Base-by-base conservation (phyloP, 1,140 invertebrate genomes). In the Pogonomyrmex barbatus region DNA sequence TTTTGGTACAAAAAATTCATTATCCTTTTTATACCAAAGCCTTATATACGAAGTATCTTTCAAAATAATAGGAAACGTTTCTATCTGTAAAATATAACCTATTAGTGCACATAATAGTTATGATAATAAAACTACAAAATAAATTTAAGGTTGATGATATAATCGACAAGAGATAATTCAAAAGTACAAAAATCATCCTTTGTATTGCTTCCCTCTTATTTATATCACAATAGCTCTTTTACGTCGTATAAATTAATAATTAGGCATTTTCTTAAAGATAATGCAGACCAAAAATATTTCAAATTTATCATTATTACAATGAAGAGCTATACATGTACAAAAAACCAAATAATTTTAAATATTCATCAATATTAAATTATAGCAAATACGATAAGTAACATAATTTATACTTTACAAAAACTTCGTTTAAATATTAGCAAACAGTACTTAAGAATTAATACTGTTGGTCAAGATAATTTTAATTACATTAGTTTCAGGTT, bases 1-100 rank as follows among this genome's bases (percentile, higher is more conserved):
- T 95, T 99, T 99, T 0, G 99, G 99, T 70, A 99, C 95, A 8
- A 97, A 94, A 95, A 98, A 99, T 94, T 98, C 98, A 91, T 98
- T 97, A 95, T 99, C 99, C 94, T 99, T 98, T 93, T 99, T 99
- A 94, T 97, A 99, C 99, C 99, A 99, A 0, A 98, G 95, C 88
- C 98, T 95, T 85, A 97, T 96, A 62, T 98, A 95, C 0, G 97
- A 95, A 8, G 97, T 97, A 91, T 99, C 98, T 94, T 97, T 96
- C 68, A 98, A 96, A 83, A 99, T 97, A 9, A 93, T 89, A 0
- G 98, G 98, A 94, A 96, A 96, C 68, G 97, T 96, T 0, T 96
- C 94, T 10, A 93, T 86, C 95, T 95, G 71, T 33, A 90, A 91
- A 63, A 87, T 70, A 60, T 60, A 10, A n/a, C 12, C 17, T 70